These are phyloP conservation scores for Isotomurus palustris DNA, from an alignment of 2,888 invertebrate species.

Conservation along the genomic window DNA sequence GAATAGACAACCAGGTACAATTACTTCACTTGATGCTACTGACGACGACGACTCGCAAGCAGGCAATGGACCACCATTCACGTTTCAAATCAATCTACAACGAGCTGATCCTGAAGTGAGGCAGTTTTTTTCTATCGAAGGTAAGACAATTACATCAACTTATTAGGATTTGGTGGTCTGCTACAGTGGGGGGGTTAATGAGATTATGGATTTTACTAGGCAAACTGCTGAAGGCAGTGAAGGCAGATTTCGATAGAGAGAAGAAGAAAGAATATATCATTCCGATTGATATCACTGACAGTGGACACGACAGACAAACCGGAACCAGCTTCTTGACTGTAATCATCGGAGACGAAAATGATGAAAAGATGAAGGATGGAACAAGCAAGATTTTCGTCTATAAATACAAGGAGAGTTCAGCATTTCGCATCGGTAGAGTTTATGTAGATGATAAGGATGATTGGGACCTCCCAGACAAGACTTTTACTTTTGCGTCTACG, in stretches of 20 bases:
- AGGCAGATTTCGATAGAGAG: conserved; percentile 74
- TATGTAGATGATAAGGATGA: conserved; percentile 94
- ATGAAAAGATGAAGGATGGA: conserved; percentile 83
- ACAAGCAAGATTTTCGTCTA: conserved; percentile 88
- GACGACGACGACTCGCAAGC: conserved; percentile 74
- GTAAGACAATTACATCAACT: conserved; percentile 48
- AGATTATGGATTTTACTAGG: conserved; percentile 13
- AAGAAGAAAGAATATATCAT: conserved; percentile 78
- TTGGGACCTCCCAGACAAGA: conserved; percentile 92
- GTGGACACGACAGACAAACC: conserved; percentile 66
- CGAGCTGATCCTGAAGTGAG: conserved; percentile 65
- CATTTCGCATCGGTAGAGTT: conserved; percentile 81
- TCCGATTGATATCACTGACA: conserved; percentile 84
- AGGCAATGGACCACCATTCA: conserved; percentile 80
- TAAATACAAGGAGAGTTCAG: conserved; percentile 80
- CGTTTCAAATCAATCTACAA: conserved; percentile 63
- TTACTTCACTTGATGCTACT: conserved; percentile 64
- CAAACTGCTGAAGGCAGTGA: conserved; percentile 22
- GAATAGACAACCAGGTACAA: conserved; percentile 57
- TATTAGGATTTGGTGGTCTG: neutral
- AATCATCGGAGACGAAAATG: conserved; percentile 91
- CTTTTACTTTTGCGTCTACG: conserved; percentile 64
- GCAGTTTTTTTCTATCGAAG: conserved; percentile 66
- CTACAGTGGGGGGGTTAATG: no score
- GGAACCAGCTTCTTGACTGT: conserved; percentile 79